These are phyloP conservation scores for Drosophila chauvacae DNA, from an alignment of 1,140 invertebrate genomes.

Conservation along the genomic window DNA sequence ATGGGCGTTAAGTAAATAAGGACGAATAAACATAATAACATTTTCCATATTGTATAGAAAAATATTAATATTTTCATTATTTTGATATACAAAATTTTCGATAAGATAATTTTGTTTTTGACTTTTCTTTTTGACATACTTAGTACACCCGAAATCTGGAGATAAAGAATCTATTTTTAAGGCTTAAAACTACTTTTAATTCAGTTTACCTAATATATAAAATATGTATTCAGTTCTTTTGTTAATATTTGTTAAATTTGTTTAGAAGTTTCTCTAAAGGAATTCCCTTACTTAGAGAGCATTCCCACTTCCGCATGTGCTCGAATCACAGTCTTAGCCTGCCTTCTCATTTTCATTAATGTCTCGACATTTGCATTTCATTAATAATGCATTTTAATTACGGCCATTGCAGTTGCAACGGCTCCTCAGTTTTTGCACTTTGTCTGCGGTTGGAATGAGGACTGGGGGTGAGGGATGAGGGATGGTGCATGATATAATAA, in stretches of 20 bases:
- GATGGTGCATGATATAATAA: conserved; percentile 48
- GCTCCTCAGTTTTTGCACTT: conserved; percentile 39
- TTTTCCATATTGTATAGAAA: no score
- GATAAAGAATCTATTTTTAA: not conserved
- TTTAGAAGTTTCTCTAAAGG: not conserved
- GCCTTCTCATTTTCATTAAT: conserved; percentile 40
- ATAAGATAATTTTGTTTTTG: no score
- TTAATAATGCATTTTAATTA: conserved; percentile 68
- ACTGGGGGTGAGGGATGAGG: not conserved
- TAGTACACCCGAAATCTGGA: no score
- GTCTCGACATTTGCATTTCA: conserved; percentile 60
- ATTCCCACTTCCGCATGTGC: not conserved
- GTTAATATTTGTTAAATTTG: not conserved
- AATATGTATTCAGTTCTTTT: not conserved
- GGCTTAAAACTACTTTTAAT: not conserved
- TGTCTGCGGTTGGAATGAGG: conserved; percentile 32
- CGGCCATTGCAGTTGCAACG: conserved; percentile 27
- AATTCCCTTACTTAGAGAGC: not conserved
- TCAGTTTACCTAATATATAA: not conserved
- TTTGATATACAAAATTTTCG: not conserved
- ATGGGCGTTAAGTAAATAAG: no score
- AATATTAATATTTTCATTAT: not conserved
- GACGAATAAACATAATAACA: no score
- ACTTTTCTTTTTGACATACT: no score
- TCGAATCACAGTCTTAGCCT: not conserved